These are phyloP conservation scores for Drosophila atroscutellata DNA, from an alignment of 2,888 invertebrate species.

Conservation along the genomic window DNA sequence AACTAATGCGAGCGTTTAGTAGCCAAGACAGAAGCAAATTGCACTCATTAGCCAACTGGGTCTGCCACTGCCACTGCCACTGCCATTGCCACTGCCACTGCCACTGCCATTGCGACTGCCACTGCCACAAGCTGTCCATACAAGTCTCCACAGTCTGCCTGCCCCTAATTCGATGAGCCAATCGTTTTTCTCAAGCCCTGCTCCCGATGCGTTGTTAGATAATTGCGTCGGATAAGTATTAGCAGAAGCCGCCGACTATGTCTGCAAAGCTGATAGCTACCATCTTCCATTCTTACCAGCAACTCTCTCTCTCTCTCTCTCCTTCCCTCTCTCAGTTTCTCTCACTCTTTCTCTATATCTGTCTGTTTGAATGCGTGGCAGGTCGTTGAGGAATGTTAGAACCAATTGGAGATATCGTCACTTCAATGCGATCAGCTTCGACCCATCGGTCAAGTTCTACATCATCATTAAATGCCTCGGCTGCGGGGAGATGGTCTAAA, in stretches of 20 bases:
- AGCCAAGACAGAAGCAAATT: conserved; percentile 79
- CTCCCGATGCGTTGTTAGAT: conserved; percentile 51
- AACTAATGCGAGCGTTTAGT: conserved; percentile 81
- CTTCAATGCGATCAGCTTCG: conserved; percentile 60
- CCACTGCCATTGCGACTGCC: background rate
- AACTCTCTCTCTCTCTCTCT: background rate
- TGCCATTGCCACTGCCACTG: background rate
- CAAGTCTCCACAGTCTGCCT: background rate
- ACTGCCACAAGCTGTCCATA: background rate
- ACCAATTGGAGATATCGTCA: conserved; percentile 72
- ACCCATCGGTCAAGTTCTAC: conserved; percentile 44
- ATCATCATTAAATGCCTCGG: conserved; percentile 66
- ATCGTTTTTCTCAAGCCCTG: conserved; percentile 47
- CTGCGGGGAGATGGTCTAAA: background rate
- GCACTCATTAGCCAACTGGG: conserved; percentile 71
- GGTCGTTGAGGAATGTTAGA: conserved; percentile 52
- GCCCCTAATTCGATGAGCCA: conserved; percentile 66
- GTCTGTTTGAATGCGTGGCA: conserved; percentile 21
- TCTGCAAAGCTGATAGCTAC: conserved; percentile 14
- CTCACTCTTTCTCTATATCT: background rate
- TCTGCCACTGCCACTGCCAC: background rate
- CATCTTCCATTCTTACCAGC: conserved; percentile 10
- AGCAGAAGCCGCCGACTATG: conserved; percentile 16
- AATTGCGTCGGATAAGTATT: conserved; percentile 70
- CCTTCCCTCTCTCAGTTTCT: background rate